These are phyloP conservation scores for Antennarius striatus DNA, from an alignment of 2,113 vertebrate species.

Conservation along the genomic window DNA sequence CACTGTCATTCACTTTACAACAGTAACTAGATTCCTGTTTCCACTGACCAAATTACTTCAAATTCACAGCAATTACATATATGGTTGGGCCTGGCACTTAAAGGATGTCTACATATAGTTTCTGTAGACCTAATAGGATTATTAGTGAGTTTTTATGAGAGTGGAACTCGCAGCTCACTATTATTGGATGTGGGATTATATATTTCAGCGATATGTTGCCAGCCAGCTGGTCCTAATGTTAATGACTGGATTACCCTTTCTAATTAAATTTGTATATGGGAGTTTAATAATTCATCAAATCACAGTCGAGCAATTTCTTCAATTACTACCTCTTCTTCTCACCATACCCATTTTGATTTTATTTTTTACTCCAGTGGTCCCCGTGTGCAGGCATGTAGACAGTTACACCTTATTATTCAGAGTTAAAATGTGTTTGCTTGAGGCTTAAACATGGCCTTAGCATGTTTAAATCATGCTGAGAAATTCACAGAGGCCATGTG, in stretches of 20 bases:
- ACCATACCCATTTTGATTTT: constrained; percentile 10
- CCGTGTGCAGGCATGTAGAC: not conserved
- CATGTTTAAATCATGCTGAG: constrained; percentile 70
- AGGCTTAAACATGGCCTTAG: constrained; percentile 62
- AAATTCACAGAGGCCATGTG: constrained; percentile 54
- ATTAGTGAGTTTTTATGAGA: constrained; percentile 69
- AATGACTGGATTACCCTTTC: constrained; percentile 76
- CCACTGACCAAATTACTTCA: constrained; percentile 81
- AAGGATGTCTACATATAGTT: constrained; percentile 69
- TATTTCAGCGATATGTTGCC: constrained; percentile 57
- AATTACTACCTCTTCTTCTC: constrained; percentile 20
- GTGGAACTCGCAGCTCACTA: constrained; percentile 38
- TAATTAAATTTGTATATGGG: constrained; percentile 70
- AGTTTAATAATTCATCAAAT: constrained; percentile 68
- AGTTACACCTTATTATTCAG: constrained; percentile 46
- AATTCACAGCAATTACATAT: constrained; percentile 76
- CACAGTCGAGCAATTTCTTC: constrained; percentile 35
- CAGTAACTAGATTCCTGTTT: constrained; percentile 76
- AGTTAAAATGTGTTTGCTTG: constrained; percentile 62
- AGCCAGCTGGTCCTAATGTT: constrained; percentile 60
- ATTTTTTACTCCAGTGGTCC: constrained; percentile 22
- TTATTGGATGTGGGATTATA: constrained; percentile 57
- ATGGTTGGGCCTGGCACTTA: constrained; percentile 67
- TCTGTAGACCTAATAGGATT: constrained; percentile 77
- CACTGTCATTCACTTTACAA: constrained; percentile 81